Evolutionary conservation across 1,140 invertebrate genomes (phyloP), one percentile per base, ranked within the genome.

Genomic region (Pogonomyrmex californicus): DNA sequence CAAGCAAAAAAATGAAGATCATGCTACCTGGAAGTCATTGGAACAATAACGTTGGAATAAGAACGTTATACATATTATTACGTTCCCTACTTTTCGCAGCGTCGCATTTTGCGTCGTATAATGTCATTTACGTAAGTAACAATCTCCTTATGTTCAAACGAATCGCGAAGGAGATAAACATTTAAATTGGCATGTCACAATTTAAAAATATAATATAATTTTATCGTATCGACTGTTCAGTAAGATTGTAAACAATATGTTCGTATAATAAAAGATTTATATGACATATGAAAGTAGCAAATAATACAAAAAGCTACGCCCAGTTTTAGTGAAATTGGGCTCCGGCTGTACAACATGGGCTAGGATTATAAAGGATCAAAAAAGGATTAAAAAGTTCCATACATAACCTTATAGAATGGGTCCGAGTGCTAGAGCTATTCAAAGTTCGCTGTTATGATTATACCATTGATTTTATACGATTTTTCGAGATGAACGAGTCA

Each of bases 101-200:
- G 33, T 38, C n/a, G 62, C 36, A 47, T 83, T 82, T 60, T 62
- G 56, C 79, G 17, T 73, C 66, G 17, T 30, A 12, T 62, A 73
- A 82, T 12, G 41, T 41, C 41, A 44, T 73, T 82, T 82, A 82
- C 41, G 54, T 83, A 78, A 78, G 75, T 56, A 73, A 71, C 36
- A 70, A 73, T 82, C 41, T 17, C 30, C 30, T 75, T 33, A 30
- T 38, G 75, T 60, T n/a, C 17, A 41, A 71, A 38, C 44, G 1
- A 47, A 79, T 51, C 23, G n/a, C 36, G 17, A 38, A 68, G 12
- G 5, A 33, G 7, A 1, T 41, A n/a, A 38, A 51, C 4, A 33
- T n/a, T 17, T 10, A 33, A 51, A 54, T 68, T n/a, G 12, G 44
- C 38, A 23, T 23, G 23, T 23, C 23, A 23, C 23, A 23, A 23